Conservation (phyloP, 2,888 invertebrate species). For the Noctua pronuba region DNA sequence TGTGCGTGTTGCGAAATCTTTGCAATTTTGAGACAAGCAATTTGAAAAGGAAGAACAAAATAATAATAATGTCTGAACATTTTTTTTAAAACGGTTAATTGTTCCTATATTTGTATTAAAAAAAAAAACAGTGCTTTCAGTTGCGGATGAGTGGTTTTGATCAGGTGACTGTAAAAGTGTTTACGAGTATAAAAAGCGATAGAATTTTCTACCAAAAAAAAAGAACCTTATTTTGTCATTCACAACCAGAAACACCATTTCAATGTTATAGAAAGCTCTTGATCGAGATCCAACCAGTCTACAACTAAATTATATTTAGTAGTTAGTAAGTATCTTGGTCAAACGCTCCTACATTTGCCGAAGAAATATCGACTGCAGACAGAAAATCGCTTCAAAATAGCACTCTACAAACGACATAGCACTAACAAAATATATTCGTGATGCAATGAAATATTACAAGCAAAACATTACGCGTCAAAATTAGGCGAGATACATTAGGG, state of each 20-base stretch:
- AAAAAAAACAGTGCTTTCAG: no score
- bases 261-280: background rate
- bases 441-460: slow-evolving; percentile 82
- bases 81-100: background rate
- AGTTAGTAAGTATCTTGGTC: slow-evolving; percentile 11
- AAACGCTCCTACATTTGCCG: slow-evolving; percentile 25
- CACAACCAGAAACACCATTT: background rate
- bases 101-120: background rate
- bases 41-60: background rate
- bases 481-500: slow-evolving; percentile 85
- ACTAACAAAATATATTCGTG: slow-evolving; percentile 69
- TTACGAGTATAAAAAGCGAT: background rate
- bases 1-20: background rate
- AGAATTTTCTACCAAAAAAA: background rate
- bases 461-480: slow-evolving; percentile 85
- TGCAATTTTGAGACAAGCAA: background rate
- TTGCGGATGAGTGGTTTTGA: background rate
- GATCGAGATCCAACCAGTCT: slow-evolving; percentile 11
- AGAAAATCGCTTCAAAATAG: slow-evolving; percentile 64
- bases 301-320: background rate
- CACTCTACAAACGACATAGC: slow-evolving; percentile 64
- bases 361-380: slow-evolving; percentile 65
- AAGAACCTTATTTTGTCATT: background rate
- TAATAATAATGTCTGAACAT: background rate
- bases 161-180: background rate